Evolutionary conservation across 1,140 invertebrate genomes (phyloP).

Genomic region (Choristoneura fumiferana): DNA sequence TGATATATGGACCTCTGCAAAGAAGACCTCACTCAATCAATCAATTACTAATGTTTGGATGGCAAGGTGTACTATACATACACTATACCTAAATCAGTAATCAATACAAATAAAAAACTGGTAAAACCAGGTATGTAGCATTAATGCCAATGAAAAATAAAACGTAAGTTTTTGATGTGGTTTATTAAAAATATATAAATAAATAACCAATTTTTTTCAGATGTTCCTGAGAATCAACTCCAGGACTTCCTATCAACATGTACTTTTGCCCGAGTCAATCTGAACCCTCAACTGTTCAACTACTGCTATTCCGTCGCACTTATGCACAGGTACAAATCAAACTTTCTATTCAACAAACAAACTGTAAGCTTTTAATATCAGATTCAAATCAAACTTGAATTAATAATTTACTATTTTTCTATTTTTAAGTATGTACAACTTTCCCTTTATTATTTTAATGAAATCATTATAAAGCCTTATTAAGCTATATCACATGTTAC

Average conservation of each 20-base stretch:
- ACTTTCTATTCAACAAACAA: background rate
- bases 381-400: no score
- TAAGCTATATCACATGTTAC: constrained; percentile 32
- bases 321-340: constrained; percentile 78
- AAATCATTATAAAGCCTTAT: background rate
- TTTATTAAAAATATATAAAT: constrained; percentile 24
- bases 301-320: constrained; percentile 87
- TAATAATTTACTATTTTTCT: no score
- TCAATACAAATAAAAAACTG: background rate
- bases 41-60: no score
- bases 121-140: background rate
- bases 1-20: no score
- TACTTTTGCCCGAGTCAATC: constrained; percentile 83
- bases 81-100: no score
- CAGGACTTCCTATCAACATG: constrained; percentile 84
- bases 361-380: background rate
- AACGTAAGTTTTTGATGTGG: background rate
- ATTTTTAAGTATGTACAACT: no score
- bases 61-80: no score
- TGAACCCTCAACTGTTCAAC: constrained; percentile 88
- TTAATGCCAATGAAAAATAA: background rate
- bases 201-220: constrained; percentile 44
- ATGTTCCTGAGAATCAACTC: constrained; percentile 63
- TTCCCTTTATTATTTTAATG: no score
- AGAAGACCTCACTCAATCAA: no score